These are phyloP conservation scores for Myrmecophaga tridactyla DNA, from an alignment of 2,113 vertebrate genomes.

Conservation along the genomic window DNA sequence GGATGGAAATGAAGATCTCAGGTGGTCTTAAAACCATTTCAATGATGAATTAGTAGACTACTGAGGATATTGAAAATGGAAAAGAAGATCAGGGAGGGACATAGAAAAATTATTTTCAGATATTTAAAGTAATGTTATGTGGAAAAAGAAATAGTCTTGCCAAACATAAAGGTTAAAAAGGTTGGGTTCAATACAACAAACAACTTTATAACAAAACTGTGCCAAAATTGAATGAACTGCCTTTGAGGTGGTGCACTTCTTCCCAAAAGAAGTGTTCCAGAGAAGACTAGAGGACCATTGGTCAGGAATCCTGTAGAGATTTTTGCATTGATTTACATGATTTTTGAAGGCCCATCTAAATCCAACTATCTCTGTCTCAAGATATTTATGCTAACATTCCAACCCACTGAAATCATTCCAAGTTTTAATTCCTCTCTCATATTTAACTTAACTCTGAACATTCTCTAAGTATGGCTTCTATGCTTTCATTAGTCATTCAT, in stretches of 20 bases:
- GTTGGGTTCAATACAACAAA: neutral
- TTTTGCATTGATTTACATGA: neutral
- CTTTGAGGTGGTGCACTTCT: neutral
- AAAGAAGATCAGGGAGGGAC: neutral
- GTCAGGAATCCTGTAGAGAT: neutral
- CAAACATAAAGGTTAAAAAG: neutral
- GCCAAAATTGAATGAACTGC: neutral
- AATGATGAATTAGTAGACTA: neutral
- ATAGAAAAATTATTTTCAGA: neutral
- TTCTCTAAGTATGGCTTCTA: neutral
- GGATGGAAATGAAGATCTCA: neutral
- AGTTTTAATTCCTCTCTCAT: conserved; percentile 1
- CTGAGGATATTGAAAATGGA: neutral
- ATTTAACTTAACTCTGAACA: neutral
- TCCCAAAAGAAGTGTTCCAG: neutral
- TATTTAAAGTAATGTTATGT: neutral
- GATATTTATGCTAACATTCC: neutral
- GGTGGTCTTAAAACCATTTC: neutral
- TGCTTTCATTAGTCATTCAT: neutral
- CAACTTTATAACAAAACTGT: neutral
- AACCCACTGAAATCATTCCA: neutral
- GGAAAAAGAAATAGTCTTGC: neutral
- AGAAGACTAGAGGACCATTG: neutral
- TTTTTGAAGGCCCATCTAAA: neutral
- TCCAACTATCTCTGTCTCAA: neutral